A percentile compares a stretch with the other conserved stretches of the same genome.
Conservation (phyloP, 2,113 vertebrate genomes). For the Chauna torquata region DNA sequence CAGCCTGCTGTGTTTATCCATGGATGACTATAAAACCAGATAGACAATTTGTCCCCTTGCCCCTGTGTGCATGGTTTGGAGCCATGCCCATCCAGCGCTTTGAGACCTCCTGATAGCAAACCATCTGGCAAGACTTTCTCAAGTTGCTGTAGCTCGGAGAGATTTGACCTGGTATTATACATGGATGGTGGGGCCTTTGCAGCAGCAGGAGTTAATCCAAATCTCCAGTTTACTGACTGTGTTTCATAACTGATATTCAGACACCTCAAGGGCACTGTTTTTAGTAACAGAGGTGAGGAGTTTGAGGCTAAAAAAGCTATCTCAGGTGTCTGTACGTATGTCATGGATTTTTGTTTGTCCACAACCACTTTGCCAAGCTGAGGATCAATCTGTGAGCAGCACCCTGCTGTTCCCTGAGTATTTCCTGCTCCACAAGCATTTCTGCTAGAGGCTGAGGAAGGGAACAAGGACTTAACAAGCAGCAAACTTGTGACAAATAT, state of each 20-base stretch:
- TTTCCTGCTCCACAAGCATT: background rate
- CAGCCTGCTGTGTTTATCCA: background rate
- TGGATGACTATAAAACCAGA: background rate
- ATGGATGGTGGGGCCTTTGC: background rate
- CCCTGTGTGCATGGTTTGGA: background rate
- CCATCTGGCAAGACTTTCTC: background rate
- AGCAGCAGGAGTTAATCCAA: background rate
- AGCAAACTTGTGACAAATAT: background rate
- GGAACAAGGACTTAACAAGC: background rate
- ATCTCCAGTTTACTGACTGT: background rate
- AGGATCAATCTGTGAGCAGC: background rate
- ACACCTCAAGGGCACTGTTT: background rate
- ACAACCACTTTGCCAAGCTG: background rate
- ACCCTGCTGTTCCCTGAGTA: background rate
- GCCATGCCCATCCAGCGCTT: background rate
- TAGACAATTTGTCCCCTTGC: background rate
- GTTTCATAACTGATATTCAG: background rate
- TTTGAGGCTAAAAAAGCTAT: background rate
- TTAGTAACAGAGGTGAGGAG: background rate
- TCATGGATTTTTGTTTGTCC: background rate
- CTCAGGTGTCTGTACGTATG: background rate
- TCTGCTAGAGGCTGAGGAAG: background rate
- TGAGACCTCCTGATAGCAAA: background rate
- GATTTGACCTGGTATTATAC: background rate
- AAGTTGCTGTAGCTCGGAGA: background rate